phyloP scores from a whole-genome alignment of 2,888 invertebrate species.

The Hermaeophaga mercurialis region DNA sequence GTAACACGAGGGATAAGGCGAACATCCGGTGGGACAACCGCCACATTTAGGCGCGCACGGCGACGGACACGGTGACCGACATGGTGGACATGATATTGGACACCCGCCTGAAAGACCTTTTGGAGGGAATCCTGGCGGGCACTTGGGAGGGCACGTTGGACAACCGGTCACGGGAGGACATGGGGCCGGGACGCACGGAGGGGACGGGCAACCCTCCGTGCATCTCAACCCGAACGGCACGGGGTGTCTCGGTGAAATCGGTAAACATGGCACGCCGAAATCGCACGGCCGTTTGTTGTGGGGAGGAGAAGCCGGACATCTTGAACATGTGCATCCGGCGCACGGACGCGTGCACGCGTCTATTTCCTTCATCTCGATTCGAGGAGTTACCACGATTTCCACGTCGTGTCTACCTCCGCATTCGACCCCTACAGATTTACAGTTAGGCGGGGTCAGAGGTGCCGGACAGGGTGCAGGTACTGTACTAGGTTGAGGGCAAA shows the following conservation, averaged over 20 bases:
- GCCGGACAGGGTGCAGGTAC: background rate
- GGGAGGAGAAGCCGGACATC: background rate
- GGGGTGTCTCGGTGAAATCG: background rate
- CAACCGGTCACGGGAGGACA: background rate
- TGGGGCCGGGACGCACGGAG: background rate
- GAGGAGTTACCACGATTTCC: background rate
- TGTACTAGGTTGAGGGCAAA: background rate
- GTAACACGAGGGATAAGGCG: too few relatives aligned
- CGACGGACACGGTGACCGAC: background rate
- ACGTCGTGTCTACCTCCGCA: slow-evolving; percentile 6
- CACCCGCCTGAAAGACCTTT: background rate
- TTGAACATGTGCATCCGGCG: background rate
- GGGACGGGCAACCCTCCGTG: background rate
- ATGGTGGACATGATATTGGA: too few relatives aligned
- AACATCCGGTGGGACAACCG: too few relatives aligned
- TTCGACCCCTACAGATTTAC: background rate
- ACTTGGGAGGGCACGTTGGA: background rate
- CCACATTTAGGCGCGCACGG: background rate
- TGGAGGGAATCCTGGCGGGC: background rate
- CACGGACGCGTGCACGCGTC: background rate
- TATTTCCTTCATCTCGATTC: background rate
- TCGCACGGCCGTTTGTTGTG: background rate
- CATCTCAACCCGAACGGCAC: background rate
- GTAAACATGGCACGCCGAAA: background rate
- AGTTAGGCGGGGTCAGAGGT: background rate